Base-by-base conservation (phyloP, 1,140 invertebrate species). In the Aphelinus certus region DNA sequence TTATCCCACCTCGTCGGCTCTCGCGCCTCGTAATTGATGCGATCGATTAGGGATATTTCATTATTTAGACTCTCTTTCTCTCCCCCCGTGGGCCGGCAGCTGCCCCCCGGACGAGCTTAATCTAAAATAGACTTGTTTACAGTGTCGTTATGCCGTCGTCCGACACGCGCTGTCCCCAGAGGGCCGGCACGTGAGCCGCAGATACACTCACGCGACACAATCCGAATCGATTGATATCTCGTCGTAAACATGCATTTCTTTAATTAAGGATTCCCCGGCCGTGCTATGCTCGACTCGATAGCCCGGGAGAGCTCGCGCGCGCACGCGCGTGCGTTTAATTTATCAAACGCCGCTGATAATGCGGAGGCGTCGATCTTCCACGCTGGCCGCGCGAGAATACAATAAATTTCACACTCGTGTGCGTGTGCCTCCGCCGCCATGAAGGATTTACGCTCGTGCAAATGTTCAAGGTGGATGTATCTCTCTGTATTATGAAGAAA, bases 121-220 rank as follows among this genome's bases (percentile, higher is more conserved):
- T 69, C 72, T 74, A 55, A 68, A 74, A 68, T 74, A 68, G 72
- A 56, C 71, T 76, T 75, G 76, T 75, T 55, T 64, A 71, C 73
- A 72, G 66, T 57, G 5, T 67, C n/a, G 48, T 45, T 10, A 43
- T 58, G 7, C 1, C 65, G 7, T 9, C n/a, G 47, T 67, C n/a
- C 61, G 26, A 51, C 43, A 46, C 10, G 5, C 42, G 51, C 51
- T 53, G 51, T 9, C 51, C 4, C 51, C 9, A 53, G 4, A 6
- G 51, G 51, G 51, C 51, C 51, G 1, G 26, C 48, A 5, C 69
- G 48, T 9, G 56, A 26, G 26, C 26, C 26, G 26, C 26, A 26
- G 26, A 26, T 26, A 26, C 26, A 26, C 26, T 26, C 26, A 53
- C 45, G 2, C 65, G 49, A 53, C 9, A 53, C 51, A 53, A 53